These are phyloP conservation scores for Rhyacophila brunnea DNA, from an alignment of 1,140 invertebrate genomes.

Conservation along the genomic window DNA sequence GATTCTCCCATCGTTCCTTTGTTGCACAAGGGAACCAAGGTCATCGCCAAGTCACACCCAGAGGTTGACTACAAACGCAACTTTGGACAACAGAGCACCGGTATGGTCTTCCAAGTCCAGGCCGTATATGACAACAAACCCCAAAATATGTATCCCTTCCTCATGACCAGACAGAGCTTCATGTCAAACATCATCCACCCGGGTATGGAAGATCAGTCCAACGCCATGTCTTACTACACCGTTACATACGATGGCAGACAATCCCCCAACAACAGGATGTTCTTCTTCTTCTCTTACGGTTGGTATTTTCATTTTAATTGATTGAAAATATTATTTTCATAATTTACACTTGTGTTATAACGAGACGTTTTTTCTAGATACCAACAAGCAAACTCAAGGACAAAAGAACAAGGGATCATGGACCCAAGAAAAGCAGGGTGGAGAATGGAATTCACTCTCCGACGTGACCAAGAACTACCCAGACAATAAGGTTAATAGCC, in stretches of 20 bases:
- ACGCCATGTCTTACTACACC: neutral
- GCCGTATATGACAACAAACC: constrained; percentile 53
- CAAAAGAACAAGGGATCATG: neutral
- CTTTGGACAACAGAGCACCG: constrained; percentile 43
- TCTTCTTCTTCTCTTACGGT: constrained; percentile 8
- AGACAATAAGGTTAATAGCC: constrained; percentile 41
- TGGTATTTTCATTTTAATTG: neutral
- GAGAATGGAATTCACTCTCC: constrained; percentile 3
- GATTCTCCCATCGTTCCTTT: constrained; percentile 48
- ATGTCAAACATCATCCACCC: constrained; percentile 1
- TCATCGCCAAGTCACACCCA: constrained; percentile 41
- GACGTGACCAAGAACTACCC: constrained; percentile 22
- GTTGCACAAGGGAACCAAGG: constrained; percentile 43
- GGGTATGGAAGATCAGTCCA: neutral
- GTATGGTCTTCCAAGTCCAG: constrained; percentile 51
- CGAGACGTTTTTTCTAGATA: neutral
- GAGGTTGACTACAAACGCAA: constrained; percentile 40
- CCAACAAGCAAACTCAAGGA: neutral
- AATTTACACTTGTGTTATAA: neutral
- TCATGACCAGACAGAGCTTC: constrained; percentile 23
- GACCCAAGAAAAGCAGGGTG: neutral
- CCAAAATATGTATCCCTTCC: constrained; percentile 46
- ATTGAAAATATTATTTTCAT: neutral
- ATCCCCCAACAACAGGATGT: constrained; percentile 4
- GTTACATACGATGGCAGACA: constrained; percentile 9